Base-by-base conservation (phyloP, 2,888 invertebrate genomes). In the Lepidochitona cinerea region DNA sequence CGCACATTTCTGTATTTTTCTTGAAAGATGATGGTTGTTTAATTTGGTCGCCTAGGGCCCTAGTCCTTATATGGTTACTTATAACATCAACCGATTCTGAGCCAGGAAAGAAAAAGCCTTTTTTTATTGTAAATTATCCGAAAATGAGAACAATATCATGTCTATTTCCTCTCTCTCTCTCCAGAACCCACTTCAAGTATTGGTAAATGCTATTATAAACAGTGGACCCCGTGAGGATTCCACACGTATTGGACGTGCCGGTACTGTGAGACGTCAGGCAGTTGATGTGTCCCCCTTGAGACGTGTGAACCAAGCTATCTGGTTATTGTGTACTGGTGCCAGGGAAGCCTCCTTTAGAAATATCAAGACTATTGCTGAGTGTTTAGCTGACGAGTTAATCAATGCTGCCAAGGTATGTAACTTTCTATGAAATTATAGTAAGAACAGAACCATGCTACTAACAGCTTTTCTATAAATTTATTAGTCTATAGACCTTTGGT, bases 331-430 rank as follows among this genome's bases (percentile, higher is more conserved):
- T 92, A 99, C 99, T 70, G 99, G 99, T 80, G 98, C 99, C 69
- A 95, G 99, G 85, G 99, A 99, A 92, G 98, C 99, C 79, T 97
- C 99, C 69, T 99, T 99, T 95, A 95, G 99, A 90, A 99, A 99
- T 93, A 99, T 99, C 91, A 99, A 99, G 93, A 98, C 98, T 69
- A 99, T 99, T 90, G 99, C 99, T 77, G 99, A 99, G 92, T 99
- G 99, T 92, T 94, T 99, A 88, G 99, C 99, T 90, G 99, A 99
- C 93, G 99, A 99, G 92, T 94, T 99, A 74, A 99, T 99, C 91
- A 99, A 99, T 90, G 99, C 99, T 84, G 98, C 99, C 70, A 99
- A 99, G 94, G 95, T 95, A 90, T 75, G 81, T 18, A 49, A 12
- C 3, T 49, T 18, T 41, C 18, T 41, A n/a, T n/a, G n/a, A n/a